phyloP scores from a whole-genome alignment of 2,797 vertebrate genomes.

The Tokudaia muenninki region DNA sequence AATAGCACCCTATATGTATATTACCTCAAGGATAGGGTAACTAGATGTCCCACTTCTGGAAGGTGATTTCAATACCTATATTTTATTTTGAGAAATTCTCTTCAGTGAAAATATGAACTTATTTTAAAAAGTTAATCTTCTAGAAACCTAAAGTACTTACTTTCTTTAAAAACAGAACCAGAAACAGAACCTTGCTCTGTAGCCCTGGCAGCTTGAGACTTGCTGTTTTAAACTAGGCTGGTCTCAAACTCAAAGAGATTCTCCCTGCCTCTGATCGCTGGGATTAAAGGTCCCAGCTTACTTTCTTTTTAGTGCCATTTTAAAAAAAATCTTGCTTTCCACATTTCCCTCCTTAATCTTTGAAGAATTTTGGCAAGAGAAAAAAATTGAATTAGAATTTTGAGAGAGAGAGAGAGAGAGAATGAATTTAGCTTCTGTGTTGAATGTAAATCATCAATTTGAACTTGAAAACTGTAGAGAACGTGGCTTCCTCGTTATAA shows the following conservation, averaged over 20 bases:
- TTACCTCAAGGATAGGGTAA: constrained; percentile 52
- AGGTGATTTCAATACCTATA: constrained; percentile 26
- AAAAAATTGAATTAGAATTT: constrained; percentile 55
- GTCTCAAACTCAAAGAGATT: not conserved
- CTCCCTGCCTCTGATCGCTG: not conserved
- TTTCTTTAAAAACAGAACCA: not conserved
- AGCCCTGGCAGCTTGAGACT: not conserved
- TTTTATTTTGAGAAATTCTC: constrained; percentile 64
- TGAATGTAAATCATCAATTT: constrained; percentile 40
- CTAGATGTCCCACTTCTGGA: constrained; percentile 56
- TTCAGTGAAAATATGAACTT: constrained; percentile 44
- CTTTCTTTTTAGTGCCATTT: not conserved
- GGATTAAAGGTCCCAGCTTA: not conserved
- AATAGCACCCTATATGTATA: constrained; percentile 58
- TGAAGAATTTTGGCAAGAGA: not conserved
- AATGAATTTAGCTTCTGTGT: not conserved
- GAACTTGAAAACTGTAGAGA: constrained; percentile 30
- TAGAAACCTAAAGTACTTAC: constrained; percentile 49
- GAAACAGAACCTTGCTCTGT: not conserved
- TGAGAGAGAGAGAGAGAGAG: not conserved
- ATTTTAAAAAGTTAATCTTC: constrained; percentile 23
- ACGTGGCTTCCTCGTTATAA: constrained; percentile 16
- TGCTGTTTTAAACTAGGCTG: not conserved
- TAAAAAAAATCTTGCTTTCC: not conserved
- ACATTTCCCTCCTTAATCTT: constrained; percentile 52